These are phyloP conservation scores for Callyntrura guangdongensis DNA, from an alignment of 2,888 invertebrate species.

Conservation along the genomic window DNA sequence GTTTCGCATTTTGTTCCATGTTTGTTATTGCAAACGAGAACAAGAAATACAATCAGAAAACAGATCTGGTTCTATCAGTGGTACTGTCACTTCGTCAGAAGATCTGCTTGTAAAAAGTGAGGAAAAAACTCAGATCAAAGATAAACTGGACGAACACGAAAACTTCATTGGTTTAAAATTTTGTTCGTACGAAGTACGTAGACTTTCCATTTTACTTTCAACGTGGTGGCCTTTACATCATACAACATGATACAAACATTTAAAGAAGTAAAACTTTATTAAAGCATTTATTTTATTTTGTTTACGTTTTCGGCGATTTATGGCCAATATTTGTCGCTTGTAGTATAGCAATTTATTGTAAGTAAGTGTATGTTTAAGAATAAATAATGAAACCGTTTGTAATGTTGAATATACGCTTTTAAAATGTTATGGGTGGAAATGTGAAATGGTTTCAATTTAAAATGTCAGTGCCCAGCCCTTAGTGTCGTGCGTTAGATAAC, in stretches of 20 bases:
- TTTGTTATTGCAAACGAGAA: constrained; percentile 24
- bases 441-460: not conserved
- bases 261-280: too few relatives aligned
- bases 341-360: too few relatives aligned
- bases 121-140: constrained; percentile 26
- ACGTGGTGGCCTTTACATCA: too few relatives aligned
- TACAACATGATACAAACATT: too few relatives aligned
- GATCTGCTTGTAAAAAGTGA: not conserved
- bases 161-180: constrained; percentile 9
- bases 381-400: too few relatives aligned
- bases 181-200: not conserved
- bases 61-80: constrained; percentile 66
- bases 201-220: not conserved
- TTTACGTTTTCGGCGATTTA: too few relatives aligned
- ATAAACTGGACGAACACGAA: constrained; percentile 31
- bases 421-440: not conserved
- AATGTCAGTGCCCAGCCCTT: not conserved
- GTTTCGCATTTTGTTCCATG: constrained; percentile 26
- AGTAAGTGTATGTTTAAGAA: too few relatives aligned
- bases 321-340: too few relatives aligned
- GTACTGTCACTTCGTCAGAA: constrained; percentile 26
- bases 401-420: too few relatives aligned
- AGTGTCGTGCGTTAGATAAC: too few relatives aligned
- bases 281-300: too few relatives aligned
- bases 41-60: constrained; percentile 41